Percentiles rank a stretch among this genome's conserved stretches.
Evolutionary conservation across 2,113 vertebrate species (phyloP).

Genomic region (Pteronura brasiliensis): DNA sequence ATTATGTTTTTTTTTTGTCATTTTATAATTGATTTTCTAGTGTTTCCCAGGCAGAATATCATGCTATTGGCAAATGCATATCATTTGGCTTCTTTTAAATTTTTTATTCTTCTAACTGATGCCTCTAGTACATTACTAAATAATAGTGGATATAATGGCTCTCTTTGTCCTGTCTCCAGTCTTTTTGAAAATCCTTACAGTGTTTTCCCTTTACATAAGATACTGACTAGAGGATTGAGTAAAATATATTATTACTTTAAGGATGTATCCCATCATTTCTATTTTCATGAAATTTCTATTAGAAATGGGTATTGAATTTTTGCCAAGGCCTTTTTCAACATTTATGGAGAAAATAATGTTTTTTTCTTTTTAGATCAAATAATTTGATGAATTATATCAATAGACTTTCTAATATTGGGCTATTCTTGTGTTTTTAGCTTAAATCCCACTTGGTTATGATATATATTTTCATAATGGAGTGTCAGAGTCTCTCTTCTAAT

Average conservation of each 20-base stretch:
- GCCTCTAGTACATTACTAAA: background rate
- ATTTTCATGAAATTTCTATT: background rate
- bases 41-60: background rate
- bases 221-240: background rate
- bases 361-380: background rate
- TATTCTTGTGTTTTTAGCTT: background rate
- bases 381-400: background rate
- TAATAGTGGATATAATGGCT: background rate
- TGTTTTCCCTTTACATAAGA: background rate
- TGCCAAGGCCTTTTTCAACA: background rate
- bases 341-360: background rate
- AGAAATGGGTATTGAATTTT: background rate
- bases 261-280: background rate
- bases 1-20: background rate
- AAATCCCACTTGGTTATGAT: background rate
- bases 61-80: background rate
- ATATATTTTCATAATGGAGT: background rate
- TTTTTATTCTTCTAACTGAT: background rate
- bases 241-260: background rate
- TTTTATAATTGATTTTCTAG: background rate
- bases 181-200: background rate
- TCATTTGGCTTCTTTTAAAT: background rate
- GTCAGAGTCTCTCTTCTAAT: background rate
- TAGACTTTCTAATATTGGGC: background rate
- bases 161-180: background rate